phyloP scores from a whole-genome alignment of 92 coral and sea anemone genomes.

The Bergia sp. region DNA sequence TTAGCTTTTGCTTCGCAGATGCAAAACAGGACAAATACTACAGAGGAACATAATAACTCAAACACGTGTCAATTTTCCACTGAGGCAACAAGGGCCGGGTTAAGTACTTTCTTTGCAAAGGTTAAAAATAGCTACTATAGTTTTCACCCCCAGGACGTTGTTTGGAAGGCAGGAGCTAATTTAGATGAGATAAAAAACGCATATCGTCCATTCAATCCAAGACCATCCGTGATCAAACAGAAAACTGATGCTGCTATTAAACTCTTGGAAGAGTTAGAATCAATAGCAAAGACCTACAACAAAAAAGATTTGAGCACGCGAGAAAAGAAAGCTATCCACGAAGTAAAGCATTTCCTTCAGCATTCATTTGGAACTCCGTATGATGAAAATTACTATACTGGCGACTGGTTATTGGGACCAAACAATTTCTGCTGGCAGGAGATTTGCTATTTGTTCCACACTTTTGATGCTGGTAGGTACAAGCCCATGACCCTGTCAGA shows the following conservation, averaged over 20 bases:
- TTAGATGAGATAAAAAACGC: conserved; percentile 47
- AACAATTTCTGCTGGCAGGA: conserved; percentile 90
- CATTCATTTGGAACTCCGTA: conserved; percentile 74
- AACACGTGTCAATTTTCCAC: conserved; percentile 51
- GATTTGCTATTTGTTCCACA: conserved; percentile 46
- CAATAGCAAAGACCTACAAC: conserved; percentile 45
- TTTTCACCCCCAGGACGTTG: conserved; percentile 46
- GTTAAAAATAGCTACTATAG: conserved; percentile 51
- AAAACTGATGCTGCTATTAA: conserved; percentile 65
- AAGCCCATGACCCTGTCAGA: conserved; percentile 56
- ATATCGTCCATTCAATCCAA: conserved; percentile 72
- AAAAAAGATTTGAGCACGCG: conserved; percentile 54
- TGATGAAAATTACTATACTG: conserved; percentile 77
- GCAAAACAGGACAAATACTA: conserved; percentile 38
- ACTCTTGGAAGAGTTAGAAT: conserved; percentile 52
- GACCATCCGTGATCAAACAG: conserved; percentile 68
- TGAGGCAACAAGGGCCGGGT: conserved; percentile 59
- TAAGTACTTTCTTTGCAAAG: conserved; percentile 59
- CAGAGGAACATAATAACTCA: conserved; percentile 14
- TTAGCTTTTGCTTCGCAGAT: background rate
- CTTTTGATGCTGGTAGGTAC: background rate
- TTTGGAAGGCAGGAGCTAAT: conserved; percentile 35
- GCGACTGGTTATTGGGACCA: conserved; percentile 92
- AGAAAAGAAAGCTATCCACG: conserved; percentile 64
- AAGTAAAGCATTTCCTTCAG: conserved; percentile 63